These are phyloP conservation scores for Ahaetulla prasina DNA, from an alignment of 2,113 vertebrate genomes.

Conservation along the genomic window DNA sequence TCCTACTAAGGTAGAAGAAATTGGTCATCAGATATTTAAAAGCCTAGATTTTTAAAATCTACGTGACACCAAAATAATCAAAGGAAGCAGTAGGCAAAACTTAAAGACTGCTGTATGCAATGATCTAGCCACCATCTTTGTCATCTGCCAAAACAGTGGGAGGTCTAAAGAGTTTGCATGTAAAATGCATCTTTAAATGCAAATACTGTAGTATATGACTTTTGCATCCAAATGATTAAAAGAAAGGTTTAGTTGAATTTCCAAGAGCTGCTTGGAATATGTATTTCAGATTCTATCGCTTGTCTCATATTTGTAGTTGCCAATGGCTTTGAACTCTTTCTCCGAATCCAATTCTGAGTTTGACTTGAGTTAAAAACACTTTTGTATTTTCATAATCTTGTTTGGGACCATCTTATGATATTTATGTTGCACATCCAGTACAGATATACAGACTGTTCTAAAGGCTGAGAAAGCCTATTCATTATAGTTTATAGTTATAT, in stretches of 20 bases:
- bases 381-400: background rate
- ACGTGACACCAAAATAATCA: background rate
- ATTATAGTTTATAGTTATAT: slow-evolving; percentile 3
- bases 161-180: background rate
- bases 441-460: background rate
- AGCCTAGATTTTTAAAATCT: background rate
- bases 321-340: background rate
- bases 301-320: background rate
- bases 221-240: background rate
- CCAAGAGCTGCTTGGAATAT: background rate
- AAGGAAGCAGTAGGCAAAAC: background rate
- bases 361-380: background rate
- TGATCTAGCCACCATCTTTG: background rate
- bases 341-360: background rate
- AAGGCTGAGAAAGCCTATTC: background rate
- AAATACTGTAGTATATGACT: background rate
- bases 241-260: background rate
- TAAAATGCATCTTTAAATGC: background rate
- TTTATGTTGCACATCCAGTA: background rate
- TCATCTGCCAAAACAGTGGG: background rate
- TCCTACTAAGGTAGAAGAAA: background rate
- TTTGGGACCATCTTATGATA: background rate
- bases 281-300: background rate
- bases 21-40: background rate
- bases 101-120: background rate